These are phyloP conservation scores for Hemistola chrysoprasaria DNA, from an alignment of 2,888 invertebrate genomes.

Conservation along the genomic window DNA sequence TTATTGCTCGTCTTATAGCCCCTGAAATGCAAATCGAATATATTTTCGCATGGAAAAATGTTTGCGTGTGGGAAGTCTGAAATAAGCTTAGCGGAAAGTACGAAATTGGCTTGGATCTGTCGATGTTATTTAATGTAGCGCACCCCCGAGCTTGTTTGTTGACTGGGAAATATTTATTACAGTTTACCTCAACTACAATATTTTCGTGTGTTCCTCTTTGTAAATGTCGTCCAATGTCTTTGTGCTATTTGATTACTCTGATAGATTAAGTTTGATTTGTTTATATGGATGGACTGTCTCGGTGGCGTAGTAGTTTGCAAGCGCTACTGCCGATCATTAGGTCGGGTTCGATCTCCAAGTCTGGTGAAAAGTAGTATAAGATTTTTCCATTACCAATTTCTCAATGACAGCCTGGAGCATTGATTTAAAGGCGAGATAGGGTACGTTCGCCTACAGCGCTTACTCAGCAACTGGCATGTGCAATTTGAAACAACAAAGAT, in stretches of 20 bases:
- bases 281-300: too few relatives aligned
- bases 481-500: too few relatives aligned
- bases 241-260: constrained; percentile 7
- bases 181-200: constrained; percentile 50
- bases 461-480: too few relatives aligned
- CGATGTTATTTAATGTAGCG: constrained; percentile 76
- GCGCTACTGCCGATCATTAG: too few relatives aligned
- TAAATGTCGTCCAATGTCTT: constrained; percentile 10
- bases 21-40: constrained; percentile 70
- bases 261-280: too few relatives aligned
- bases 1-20: constrained; percentile 50
- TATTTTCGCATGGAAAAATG: constrained; percentile 63
- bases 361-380: too few relatives aligned
- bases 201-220: constrained; percentile 42
- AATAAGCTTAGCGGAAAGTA: constrained; percentile 72
- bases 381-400: too few relatives aligned
- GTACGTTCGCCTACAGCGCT: too few relatives aligned
- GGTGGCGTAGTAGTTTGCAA: too few relatives aligned
- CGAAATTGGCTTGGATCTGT: constrained; percentile 74
- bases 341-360: too few relatives aligned
- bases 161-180: constrained; percentile 72
- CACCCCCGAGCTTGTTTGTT: constrained; percentile 64
- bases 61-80: constrained; percentile 65
- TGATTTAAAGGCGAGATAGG: too few relatives aligned
- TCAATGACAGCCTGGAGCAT: too few relatives aligned